These are phyloP conservation scores for Globodera ellingtonae DNA, from an alignment of 1,140 invertebrate species.

Conservation along the genomic window DNA sequence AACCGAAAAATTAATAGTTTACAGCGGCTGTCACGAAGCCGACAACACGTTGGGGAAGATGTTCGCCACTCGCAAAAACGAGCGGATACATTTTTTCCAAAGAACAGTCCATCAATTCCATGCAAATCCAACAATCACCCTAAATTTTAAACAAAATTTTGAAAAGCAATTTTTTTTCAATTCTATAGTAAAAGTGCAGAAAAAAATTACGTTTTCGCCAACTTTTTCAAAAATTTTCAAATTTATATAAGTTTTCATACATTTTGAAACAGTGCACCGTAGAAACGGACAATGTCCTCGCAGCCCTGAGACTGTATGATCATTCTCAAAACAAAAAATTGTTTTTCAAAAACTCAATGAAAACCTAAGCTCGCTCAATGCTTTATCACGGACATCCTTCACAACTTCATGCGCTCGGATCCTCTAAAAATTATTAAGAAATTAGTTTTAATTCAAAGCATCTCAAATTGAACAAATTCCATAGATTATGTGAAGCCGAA, in stretches of 20 bases:
- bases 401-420: slow-evolving; percentile 90
- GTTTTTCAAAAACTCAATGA: background rate
- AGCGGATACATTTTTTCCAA: slow-evolving; percentile 98
- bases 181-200: no score
- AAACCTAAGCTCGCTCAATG: slow-evolving; percentile 65
- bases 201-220: no score
- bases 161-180: background rate
- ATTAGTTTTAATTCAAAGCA: background rate
- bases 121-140: slow-evolving; percentile 98
- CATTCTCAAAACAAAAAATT: slow-evolving; percentile 76
- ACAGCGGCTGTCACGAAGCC: slow-evolving; percentile 77
- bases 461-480: no score
- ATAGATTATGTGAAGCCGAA: no score
- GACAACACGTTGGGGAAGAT: slow-evolving; percentile 78
- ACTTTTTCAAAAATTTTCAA: no score
- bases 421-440: slow-evolving; percentile 68
- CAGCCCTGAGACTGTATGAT: slow-evolving; percentile 94
- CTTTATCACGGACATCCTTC: slow-evolving; percentile 85
- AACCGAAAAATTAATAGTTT: slow-evolving; percentile 75
- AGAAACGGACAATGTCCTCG: slow-evolving; percentile 92
- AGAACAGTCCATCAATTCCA: slow-evolving; percentile 99
- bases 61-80: slow-evolving; percentile 72
- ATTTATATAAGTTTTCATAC: slow-evolving; percentile 59
- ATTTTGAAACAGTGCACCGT: slow-evolving; percentile 94
- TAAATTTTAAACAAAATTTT: slow-evolving; percentile 51